Percentiles rank a stretch among this genome's conserved stretches.
Evolutionary conservation across 1,140 invertebrate genomes (phyloP).

Genomic region (Amyelois transitella): DNA sequence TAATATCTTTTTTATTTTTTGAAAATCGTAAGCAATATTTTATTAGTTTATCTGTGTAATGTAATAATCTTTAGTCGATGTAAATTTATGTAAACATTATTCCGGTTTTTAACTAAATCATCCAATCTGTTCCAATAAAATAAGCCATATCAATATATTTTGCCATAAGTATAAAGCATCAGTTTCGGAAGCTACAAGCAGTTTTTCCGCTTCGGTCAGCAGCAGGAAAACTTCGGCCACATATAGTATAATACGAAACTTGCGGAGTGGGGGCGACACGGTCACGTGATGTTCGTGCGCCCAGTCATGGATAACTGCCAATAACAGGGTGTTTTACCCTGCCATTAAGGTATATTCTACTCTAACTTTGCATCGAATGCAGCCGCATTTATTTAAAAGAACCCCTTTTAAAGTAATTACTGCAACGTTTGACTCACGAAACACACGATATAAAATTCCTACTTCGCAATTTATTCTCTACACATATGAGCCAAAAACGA

Average conservation of each 20-base stretch:
- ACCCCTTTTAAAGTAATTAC: slow-evolving; percentile 42
- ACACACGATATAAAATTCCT: slow-evolving; percentile 20
- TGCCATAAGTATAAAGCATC: not conserved
- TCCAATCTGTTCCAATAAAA: not conserved
- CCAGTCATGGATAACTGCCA: slow-evolving; percentile 43
- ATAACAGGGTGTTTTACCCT: slow-evolving; percentile 41
- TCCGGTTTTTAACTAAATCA: too few species aligned
- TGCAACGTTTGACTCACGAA: slow-evolving; percentile 19
- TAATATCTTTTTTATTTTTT: too few species aligned
- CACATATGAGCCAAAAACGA: not conserved
- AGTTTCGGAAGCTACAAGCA: not conserved
- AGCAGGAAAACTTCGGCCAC: slow-evolving; percentile 13
- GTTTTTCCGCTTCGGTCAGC: slow-evolving; percentile 13
- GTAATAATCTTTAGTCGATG: too few species aligned
- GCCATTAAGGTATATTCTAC: slow-evolving; percentile 29
- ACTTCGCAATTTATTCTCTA: slow-evolving; percentile 13
- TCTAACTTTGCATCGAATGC: slow-evolving; percentile 25
- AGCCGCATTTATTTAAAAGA: slow-evolving; percentile 37
- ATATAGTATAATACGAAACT: slow-evolving; percentile 12
- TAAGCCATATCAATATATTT: not conserved
- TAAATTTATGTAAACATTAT: too few species aligned
- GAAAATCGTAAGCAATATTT: too few species aligned
- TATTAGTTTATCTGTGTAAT: too few species aligned
- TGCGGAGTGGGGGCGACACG: slow-evolving; percentile 16
- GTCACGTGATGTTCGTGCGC: slow-evolving; percentile 42